Evolutionary conservation across 2,797 vertebrate genomes (phyloP), one percentile per base, ranked within the genome.

Genomic region (Fratercula arctica): DNA sequence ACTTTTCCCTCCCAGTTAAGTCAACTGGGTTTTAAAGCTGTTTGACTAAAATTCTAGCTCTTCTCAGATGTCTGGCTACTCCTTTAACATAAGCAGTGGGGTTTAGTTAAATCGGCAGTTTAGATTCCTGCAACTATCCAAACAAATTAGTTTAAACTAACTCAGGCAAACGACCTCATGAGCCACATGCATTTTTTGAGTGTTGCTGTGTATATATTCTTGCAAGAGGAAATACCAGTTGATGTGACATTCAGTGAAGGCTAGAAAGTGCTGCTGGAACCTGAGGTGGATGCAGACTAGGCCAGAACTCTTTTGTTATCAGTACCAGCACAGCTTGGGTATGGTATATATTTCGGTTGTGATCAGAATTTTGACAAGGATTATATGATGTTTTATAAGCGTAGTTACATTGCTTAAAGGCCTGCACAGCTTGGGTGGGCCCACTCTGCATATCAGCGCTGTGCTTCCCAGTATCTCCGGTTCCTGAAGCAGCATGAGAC

Each of bases 391-490:
- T 48, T 59, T 90, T 53, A 5, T 43, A 57, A 78, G 26, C 1
- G 2, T 6, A 31, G 23, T 45, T 60, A 37, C 14, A 5, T 19
- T 48, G 67, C 57, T 78, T 66, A 25, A 21, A 78, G 87, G 57
- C 75, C 37, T 48, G 13, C 18, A 6, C 33, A 24, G 37, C 61
- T 66, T 69, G 56, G 20, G 67, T 35, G 57, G 56, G 31, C 31
- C 25, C 11, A 31, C 26, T 50, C 81, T 46, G 46, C 3, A 0
- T 64, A 31, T 59, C 46, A 66, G 35, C 6, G 11, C n/a, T 69
- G 33, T 29, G 33, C 23, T 77, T 70, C 51, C 18, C 48, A 2
- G 10, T 13, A 31, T 19, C 37, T 66, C 50, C 0, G 0, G 26
- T 39, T 83, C 59, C 53, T 53, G 45, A 39, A 86, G 60, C 37